Evolutionary conservation across 2,797 vertebrate genomes (phyloP).

Genomic region (Pogoniulus pusillus): DNA sequence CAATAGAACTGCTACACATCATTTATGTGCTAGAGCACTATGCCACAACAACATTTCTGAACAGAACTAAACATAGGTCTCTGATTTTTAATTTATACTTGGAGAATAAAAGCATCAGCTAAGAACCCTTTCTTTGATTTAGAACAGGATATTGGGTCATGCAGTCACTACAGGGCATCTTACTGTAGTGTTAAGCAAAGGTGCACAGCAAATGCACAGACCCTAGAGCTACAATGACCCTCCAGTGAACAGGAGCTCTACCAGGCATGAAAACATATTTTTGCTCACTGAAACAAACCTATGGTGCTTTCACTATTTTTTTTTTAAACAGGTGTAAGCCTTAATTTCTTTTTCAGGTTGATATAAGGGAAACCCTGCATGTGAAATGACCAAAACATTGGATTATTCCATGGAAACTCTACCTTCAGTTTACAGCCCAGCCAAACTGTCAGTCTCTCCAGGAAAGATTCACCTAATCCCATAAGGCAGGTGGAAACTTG

Average conservation of each 20-base stretch:
- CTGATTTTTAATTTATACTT: not conserved
- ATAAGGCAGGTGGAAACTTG: not conserved
- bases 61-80: not conserved
- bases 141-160: not conserved
- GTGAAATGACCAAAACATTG: not conserved
- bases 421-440: not conserved
- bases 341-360: not conserved
- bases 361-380: not conserved
- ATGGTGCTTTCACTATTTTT: not conserved
- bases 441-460: not conserved
- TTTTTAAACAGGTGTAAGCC: not conserved
- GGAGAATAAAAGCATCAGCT: not conserved
- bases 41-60: not conserved
- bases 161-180: not conserved
- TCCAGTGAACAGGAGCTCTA: not conserved
- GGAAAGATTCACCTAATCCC: not conserved
- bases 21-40: not conserved
- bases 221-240: not conserved
- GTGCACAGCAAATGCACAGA: fast-evolving
- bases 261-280: not conserved
- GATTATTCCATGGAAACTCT: not conserved
- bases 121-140: not conserved
- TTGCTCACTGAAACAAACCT: not conserved
- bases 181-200: not conserved
- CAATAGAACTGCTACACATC: not conserved